Conservation (phyloP, 2,113 vertebrate species). For the Cyprinodon tularosa region DNA sequence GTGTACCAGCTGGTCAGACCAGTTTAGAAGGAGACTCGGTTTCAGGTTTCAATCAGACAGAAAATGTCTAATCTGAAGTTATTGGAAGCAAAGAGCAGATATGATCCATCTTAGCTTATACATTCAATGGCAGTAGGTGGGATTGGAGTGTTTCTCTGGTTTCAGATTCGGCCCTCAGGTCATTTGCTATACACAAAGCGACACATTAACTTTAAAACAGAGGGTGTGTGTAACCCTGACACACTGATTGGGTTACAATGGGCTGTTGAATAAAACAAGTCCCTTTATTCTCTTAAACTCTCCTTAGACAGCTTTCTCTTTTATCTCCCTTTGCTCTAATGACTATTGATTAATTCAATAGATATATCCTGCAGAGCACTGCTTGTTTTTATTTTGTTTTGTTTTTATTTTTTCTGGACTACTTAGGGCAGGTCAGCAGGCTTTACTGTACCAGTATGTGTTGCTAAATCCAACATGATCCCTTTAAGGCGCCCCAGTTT, state of each 20-base stretch:
- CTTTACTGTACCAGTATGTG: slow-evolving; percentile 23
- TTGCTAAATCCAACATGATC: slow-evolving; percentile 19
- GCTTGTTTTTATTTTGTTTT: neutral
- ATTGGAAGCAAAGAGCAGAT: neutral
- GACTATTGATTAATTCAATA: slow-evolving; percentile 67
- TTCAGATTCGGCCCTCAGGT: slow-evolving; percentile 36
- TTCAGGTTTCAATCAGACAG: slow-evolving; percentile 17
- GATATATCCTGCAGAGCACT: slow-evolving; percentile 21
- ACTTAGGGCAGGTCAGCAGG: slow-evolving; percentile 60
- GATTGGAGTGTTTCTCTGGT: slow-evolving; percentile 19
- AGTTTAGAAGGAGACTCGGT: slow-evolving; percentile 40
- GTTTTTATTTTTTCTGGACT: slow-evolving; percentile 18
- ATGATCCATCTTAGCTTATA: neutral
- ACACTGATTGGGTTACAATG: slow-evolving; percentile 10
- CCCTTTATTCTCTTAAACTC: slow-evolving; percentile 9
- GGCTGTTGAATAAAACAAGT: slow-evolving; percentile 2
- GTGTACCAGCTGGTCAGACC: slow-evolving; percentile 56
- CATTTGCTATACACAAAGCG: slow-evolving; percentile 14
- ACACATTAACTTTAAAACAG: slow-evolving; percentile 7
- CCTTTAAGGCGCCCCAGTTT: slow-evolving; percentile 23
- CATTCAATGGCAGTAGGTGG: neutral
- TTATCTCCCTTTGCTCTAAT: slow-evolving; percentile 45
- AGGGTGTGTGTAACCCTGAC: slow-evolving; percentile 36
- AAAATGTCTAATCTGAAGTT: neutral
- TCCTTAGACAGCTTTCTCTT: slow-evolving; percentile 24